Evolutionary conservation across 2,888 invertebrate species (phyloP), one percentile per base, ranked within the genome.

Genomic region (Callimorpha dominula): DNA sequence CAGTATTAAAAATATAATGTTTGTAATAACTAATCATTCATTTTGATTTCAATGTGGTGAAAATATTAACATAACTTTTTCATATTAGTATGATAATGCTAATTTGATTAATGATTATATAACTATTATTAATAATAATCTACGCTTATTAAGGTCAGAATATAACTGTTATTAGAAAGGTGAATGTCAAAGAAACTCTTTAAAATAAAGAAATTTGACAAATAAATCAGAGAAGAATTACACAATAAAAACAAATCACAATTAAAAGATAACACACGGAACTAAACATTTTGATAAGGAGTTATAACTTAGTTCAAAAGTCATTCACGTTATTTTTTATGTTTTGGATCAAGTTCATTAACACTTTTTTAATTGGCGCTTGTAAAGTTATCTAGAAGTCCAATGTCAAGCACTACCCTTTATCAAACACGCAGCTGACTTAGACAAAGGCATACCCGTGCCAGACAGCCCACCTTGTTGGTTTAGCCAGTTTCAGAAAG

Each of bases 281-380:
- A 68, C 14, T 17, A n/a, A 57, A 60, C 20, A 68, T 43, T 17
- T 43, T 31, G 68, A 68, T 68, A 68, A 68, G 52, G 15, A 68
- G 57, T 46, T 20, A 68, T 20, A 52, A 31, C 43, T 68, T 52
- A 63, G 70, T 64, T 70, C 62, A 70, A 42, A 70, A 52, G 70
- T 70, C 40, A 42, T 31, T 62, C 14, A 11, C 9, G n/a, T 50
- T 43, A 3, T 46, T 15, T 65, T 50, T 50, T 15, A 46, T 46
- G 9, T 46, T 68, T 46, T 60, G 43, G 9, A 60, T 31, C 31
- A 46, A 63, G 60, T 63, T 50, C 49, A 52, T 52, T 63, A 63
- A 40, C 54, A 62, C 52, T 70, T 50, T 70, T n/a, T 46, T 52
- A 52, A 63, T n/a, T 50, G 62, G 7, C 63, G 49, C 7, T 20